Evolutionary conservation across 1,140 invertebrate genomes (phyloP).

Genomic region (Plutomurus gul): DNA sequence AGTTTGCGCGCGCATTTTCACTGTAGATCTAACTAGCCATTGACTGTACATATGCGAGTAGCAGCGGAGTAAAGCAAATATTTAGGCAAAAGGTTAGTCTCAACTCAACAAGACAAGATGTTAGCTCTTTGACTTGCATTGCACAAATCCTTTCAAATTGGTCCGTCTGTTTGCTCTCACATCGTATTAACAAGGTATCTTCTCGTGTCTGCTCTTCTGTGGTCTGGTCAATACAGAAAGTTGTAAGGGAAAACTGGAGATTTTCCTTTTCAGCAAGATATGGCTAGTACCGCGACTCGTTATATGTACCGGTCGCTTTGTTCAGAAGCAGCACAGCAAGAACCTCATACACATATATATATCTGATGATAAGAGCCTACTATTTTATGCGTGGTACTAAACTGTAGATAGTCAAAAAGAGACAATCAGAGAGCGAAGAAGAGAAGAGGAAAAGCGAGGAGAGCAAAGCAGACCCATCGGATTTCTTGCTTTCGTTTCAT

Average conservation of each 20-base stretch:
- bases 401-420: too few species aligned
- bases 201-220: background rate
- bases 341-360: too few species aligned
- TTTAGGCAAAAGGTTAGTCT: constrained; percentile 13
- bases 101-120: background rate
- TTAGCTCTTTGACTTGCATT: constrained; percentile 13
- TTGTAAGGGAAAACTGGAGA: background rate
- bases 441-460: background rate
- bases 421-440: background rate
- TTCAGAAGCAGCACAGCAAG: too few species aligned
- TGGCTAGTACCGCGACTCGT: too few species aligned
- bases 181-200: constrained; percentile 15
- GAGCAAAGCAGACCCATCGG: background rate
- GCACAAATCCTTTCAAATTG: constrained; percentile 24
- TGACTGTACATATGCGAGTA: too few species aligned
- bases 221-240: background rate
- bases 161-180: constrained; percentile 19
- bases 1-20: background rate
- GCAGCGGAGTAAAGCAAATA: background rate
- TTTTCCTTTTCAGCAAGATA: too few species aligned
- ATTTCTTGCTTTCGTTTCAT: constrained; percentile 8
- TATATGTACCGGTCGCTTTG: too few species aligned
- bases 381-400: too few species aligned
- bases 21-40: too few species aligned
- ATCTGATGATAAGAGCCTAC: too few species aligned